A percentile compares a stretch with the other conserved stretches of the same genome.
Evolutionary conservation across 2,888 invertebrate genomes (phyloP).

Genomic region (Pelosia muscerda): DNA sequence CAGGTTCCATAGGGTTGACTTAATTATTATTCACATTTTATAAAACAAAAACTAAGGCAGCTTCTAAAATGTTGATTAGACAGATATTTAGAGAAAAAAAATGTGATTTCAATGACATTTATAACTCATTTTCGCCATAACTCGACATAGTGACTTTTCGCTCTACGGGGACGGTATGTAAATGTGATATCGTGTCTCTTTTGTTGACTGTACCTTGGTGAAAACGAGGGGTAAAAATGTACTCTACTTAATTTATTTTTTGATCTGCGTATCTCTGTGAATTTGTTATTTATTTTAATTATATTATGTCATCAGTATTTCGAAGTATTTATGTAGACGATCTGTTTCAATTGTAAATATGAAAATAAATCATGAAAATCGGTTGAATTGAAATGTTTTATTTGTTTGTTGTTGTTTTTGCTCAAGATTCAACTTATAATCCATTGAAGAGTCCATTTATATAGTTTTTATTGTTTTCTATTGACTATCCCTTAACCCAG

Average conservation of each 20-base stretch:
- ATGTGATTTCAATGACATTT: too few species aligned
- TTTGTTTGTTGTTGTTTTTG: slow-evolving; percentile 40
- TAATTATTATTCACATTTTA: too few species aligned
- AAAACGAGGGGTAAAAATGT: too few species aligned
- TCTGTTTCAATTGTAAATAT: slow-evolving; percentile 70
- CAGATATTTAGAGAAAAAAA: too few species aligned
- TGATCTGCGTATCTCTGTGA: slow-evolving; percentile 17
- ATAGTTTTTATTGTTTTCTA: background rate
- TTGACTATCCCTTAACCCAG: background rate
- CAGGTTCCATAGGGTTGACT: too few species aligned
- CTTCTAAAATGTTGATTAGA: too few species aligned
- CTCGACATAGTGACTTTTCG: too few species aligned
- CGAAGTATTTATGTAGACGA: slow-evolving; percentile 57
- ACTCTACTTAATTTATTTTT: slow-evolving; percentile 30
- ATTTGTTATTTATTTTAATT: slow-evolving; percentile 21
- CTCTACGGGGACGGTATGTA: too few species aligned
- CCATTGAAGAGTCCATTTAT: background rate
- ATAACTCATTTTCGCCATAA: too few species aligned
- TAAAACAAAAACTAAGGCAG: too few species aligned
- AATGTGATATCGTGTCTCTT: too few species aligned
- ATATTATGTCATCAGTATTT: slow-evolving; percentile 58
- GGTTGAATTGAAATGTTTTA: slow-evolving; percentile 26
- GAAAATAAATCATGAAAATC: slow-evolving; percentile 59
- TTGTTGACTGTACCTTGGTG: too few species aligned
- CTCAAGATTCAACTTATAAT: background rate